Percentiles rank a stretch among this genome's conserved stretches.
These are phyloP conservation scores for Columbina picui DNA, from an alignment of 2,113 vertebrate species.

Conservation along the genomic window DNA sequence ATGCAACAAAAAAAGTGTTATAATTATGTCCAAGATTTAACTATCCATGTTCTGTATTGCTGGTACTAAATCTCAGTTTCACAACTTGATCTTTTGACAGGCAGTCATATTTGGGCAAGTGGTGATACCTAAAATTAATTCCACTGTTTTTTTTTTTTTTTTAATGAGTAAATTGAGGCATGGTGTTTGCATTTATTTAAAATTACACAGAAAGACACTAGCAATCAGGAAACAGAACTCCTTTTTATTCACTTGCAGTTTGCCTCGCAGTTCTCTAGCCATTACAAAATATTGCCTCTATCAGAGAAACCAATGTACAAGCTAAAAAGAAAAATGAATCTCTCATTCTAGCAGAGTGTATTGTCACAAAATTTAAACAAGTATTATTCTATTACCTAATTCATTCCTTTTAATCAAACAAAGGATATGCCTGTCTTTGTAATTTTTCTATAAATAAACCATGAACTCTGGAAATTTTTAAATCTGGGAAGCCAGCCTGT, in stretches of 20 bases:
- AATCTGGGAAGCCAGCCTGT: background rate
- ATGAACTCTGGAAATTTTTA: background rate
- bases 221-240: background rate
- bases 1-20: background rate
- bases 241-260: background rate
- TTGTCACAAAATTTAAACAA: background rate
- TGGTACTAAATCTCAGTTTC: background rate
- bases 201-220: background rate
- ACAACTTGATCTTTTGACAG: background rate
- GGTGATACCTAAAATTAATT: background rate
- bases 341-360: background rate
- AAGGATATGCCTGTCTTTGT: background rate
- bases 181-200: background rate
- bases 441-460: constrained; percentile 24
- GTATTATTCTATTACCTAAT: background rate
- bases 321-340: background rate
- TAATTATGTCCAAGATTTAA: background rate
- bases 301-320: background rate
- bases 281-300: background rate
- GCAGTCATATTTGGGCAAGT: background rate
- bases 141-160: background rate
- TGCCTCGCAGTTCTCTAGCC: background rate
- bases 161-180: background rate
- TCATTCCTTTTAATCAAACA: background rate
- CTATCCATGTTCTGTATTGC: background rate